Conservation (phyloP, 2,113 vertebrate species). For the Psammodynastes pulverulentus region DNA sequence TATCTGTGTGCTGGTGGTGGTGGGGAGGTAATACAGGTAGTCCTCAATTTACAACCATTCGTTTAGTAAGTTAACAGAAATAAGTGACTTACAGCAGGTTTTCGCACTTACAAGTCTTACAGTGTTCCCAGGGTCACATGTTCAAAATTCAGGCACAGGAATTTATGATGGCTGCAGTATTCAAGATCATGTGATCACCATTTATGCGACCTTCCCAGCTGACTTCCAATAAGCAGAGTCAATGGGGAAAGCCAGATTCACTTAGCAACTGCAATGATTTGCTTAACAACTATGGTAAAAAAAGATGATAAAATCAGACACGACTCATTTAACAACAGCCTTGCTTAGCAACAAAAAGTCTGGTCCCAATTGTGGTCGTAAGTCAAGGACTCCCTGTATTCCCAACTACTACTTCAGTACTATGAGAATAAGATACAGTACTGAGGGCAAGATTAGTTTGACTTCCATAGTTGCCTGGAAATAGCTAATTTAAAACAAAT, state of each 20-base stretch:
- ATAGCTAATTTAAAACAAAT: neutral
- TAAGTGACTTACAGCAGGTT: neutral
- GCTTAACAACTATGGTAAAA: neutral
- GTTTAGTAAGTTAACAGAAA: neutral
- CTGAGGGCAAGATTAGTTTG: neutral
- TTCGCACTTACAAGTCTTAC: neutral
- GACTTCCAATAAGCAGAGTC: neutral
- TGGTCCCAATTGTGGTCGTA: neutral
- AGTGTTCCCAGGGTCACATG: neutral
- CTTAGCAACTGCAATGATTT: neutral
- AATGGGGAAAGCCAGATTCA: neutral
- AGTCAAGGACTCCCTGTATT: neutral
- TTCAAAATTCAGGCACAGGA: neutral
- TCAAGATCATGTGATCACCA: neutral
- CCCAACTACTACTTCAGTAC: neutral
- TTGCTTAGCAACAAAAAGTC: neutral
- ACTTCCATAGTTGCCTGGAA: neutral
- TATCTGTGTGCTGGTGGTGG: neutral
- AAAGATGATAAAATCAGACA: neutral
- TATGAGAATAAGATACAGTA: neutral
- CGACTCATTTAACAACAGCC: neutral
- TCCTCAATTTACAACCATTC: neutral
- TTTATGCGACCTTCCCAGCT: neutral
- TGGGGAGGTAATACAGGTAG: neutral
- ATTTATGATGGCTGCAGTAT: neutral